Percentiles rank a stretch among this genome's conserved stretches.
Conservation (phyloP, 2,797 vertebrate genomes). For the Setipinna tenuifilis region DNA sequence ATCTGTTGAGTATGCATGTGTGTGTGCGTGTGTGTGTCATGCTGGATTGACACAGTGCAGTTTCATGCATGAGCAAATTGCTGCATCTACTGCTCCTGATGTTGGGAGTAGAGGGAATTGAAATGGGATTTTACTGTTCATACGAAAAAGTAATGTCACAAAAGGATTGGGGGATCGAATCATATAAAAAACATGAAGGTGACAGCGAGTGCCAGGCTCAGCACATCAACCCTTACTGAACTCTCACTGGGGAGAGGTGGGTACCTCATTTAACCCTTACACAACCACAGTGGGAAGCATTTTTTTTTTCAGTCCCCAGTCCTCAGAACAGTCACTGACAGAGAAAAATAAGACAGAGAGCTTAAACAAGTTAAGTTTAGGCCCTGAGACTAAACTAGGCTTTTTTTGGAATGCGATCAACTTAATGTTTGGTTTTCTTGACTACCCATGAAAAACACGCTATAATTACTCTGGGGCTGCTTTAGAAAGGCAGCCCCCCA, state of each 20-base stretch:
- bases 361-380: not conserved
- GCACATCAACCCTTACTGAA: not conserved
- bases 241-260: not conserved
- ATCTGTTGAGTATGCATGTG: not conserved
- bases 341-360: not conserved
- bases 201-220: constrained; percentile 1
- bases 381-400: not conserved
- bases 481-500: not conserved
- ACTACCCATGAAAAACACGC: not conserved
- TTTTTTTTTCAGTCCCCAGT: not conserved
- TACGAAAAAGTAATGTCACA: constrained; percentile 43
- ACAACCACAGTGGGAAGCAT: not conserved
- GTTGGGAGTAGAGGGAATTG: constrained; percentile 46
- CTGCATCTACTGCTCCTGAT: constrained; percentile 45
- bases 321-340: not conserved
- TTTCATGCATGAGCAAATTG: constrained; percentile 54
- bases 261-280: not conserved
- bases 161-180: constrained; percentile 36
- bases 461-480: not conserved
- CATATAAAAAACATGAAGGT: constrained; percentile 45
- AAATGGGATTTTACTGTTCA: constrained; percentile 52
- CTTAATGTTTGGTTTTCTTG: not conserved
- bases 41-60: constrained; percentile 53
- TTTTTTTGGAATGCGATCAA: not conserved
- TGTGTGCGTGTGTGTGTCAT: constrained; percentile 42